Conservation (phyloP, 2,797 vertebrate species). For the Miichthys miiuy region DNA sequence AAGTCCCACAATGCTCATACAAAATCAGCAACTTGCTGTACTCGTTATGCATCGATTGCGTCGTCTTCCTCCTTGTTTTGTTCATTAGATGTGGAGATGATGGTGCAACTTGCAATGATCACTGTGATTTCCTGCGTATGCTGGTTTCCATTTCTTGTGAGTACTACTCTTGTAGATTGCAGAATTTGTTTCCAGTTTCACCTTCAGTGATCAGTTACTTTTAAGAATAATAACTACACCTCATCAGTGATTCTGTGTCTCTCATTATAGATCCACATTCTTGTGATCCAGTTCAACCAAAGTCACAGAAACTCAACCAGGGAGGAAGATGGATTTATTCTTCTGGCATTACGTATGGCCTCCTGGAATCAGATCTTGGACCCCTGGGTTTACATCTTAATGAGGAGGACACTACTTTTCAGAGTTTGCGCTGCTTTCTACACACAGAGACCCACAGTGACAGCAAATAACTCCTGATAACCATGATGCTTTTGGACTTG, state of each 20-base stretch:
- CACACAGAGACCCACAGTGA: conserved; percentile 18
- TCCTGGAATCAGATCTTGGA: conserved; percentile 91
- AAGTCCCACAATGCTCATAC: conserved; percentile 40
- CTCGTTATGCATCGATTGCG: conserved; percentile 23
- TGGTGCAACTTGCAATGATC: conserved; percentile 79
- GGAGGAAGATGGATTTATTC: conserved; percentile 69
- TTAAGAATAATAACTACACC: not conserved
- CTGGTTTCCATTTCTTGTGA: conserved; percentile 84
- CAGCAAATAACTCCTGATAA: conserved; percentile 54
- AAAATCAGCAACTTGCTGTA: conserved; percentile 20
- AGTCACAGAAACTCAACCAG: not conserved
- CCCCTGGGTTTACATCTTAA: conserved; percentile 88
- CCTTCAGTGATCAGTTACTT: not conserved
- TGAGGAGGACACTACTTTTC: conserved; percentile 86
- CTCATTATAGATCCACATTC: conserved; percentile 82
- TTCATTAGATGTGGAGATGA: conserved; percentile 83
- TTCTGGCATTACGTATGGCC: conserved; percentile 87
- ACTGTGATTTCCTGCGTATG: conserved; percentile 83
- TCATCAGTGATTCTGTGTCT: conserved; percentile 38
- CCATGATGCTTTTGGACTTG: not conserved
- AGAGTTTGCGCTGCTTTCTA: conserved; percentile 73
- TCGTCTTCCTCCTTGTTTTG: conserved; percentile 59
- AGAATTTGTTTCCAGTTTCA: conserved; percentile 6
- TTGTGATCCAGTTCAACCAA: conserved; percentile 75
- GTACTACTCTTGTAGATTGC: conserved; percentile 40